Base-by-base conservation (phyloP, 1,140 invertebrate genomes). In the Pteromalus puparum region DNA sequence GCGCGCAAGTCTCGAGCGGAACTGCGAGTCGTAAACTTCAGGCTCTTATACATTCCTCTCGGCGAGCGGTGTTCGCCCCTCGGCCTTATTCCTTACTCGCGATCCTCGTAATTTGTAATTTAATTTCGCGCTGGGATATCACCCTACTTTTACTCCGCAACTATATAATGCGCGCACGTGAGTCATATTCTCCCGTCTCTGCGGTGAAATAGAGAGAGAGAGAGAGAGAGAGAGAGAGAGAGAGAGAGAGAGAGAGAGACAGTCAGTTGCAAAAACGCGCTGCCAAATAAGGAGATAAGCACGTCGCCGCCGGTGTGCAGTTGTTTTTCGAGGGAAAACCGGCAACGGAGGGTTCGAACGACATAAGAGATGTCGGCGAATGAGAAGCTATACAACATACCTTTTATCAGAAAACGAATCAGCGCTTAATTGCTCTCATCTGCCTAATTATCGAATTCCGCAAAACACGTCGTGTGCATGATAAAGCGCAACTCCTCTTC, bases 61-160 rank as follows among this genome's bases (percentile, higher is more conserved):
- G 2, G 21, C 21, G 21, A 61, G 53, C 53, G 38, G 38, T 42
- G 38, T 9, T 75, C 73, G 42, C 75, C 38, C 24, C 73, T 30
- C 28, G 74, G 53, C 6, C 70, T 18, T 48, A 38, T 68, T 73
- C 46, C 80, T 67, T 30, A 70, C 65, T 61, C 72, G 18, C 30
- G 79, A 82, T 83, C 84, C 79, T 85, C 78, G 74, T 85, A 88
- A 88, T 87, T 88, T 83, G 86, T 87, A 89, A 89, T 89, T 88
- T 89, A 86, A 87, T 89, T 88, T 87, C 82, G 68, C 68, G 34
- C 74, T 72, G 81, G 72, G 73, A 24, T 75, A 81, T 84, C 81
- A 70, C 74, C 82, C 30, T 65, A 53, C 61, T 75, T 82, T 30
- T 42, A 26, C 28, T 34, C 28, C 72, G 34, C 76, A 38, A 80